Percentiles rank a stretch among this genome's conserved stretches.
phyloP scores from a whole-genome alignment of 1,140 invertebrate genomes.

The Meloidogyne hapla region DNA sequence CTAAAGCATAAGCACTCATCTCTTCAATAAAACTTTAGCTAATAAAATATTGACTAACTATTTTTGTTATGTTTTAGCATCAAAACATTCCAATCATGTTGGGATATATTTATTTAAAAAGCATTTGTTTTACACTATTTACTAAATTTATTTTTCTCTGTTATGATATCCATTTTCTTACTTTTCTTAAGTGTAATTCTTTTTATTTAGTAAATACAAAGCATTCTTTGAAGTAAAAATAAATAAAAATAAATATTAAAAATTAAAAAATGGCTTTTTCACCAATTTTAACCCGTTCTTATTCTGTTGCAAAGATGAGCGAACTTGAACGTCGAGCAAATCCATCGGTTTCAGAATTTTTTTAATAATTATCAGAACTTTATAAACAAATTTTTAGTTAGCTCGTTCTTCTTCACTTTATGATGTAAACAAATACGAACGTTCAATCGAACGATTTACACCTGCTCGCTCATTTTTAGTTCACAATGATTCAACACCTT shows the following conservation, averaged over 20 bases:
- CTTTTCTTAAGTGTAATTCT: too few relatives aligned
- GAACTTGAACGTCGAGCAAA: conserved; percentile 17
- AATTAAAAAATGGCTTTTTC: not conserved
- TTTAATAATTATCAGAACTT: too few relatives aligned
- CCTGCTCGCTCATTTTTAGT: conserved; percentile 1
- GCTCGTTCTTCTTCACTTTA: conserved; percentile 18
- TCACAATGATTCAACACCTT: conserved; percentile 7
- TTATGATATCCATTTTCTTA: too few relatives aligned
- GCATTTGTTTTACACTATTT: too few relatives aligned
- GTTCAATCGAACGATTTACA: not conserved
- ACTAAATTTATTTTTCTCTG: too few relatives aligned
- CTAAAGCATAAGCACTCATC: conserved; percentile 24
- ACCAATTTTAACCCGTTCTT: conserved; percentile 1
- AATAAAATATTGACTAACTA: not conserved
- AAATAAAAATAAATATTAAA: not conserved
- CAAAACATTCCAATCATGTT: too few relatives aligned
- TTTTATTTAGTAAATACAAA: not conserved
- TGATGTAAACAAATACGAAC: conserved; percentile 2
- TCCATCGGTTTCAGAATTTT: not conserved
- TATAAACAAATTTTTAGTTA: not conserved
- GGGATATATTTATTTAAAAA: too few relatives aligned
- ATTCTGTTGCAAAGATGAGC: conserved; percentile 14
- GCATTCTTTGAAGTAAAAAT: not conserved
- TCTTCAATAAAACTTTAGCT: too few relatives aligned
- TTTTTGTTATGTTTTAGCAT: too few relatives aligned